Base-by-base conservation (phyloP, 2,113 vertebrate genomes). In the Collichthys lucidus region DNA sequence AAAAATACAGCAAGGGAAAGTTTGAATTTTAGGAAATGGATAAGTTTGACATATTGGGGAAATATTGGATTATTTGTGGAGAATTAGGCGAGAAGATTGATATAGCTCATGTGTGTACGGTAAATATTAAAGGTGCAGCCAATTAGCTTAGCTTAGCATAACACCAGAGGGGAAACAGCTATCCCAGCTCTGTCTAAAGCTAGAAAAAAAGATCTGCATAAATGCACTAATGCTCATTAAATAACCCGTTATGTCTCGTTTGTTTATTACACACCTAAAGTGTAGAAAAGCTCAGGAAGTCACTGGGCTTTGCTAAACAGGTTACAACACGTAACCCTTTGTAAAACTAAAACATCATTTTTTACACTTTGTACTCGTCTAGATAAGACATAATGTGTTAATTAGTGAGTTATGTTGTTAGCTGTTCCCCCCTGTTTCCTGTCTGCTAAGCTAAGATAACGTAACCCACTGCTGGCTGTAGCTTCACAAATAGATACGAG, bases 71-170 rank as follows among this genome's bases (percentile, higher is more conserved):
- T 61, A 53, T 15, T 12, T 50, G 20, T 50, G 0, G 0, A 57
- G 24, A 17, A 12, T 35, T 4, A 20, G 2, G 31, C 20, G 50
- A 46, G 6, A 66, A 46, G 12, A 29, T 40, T 69, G 20, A 31
- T 17, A 49, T 49, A 49, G 53, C 19, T 47, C 4, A 16, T 20
- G 31, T 60, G 3, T 24, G 15, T n/a, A 22, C 20, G 17, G 12
- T 55, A 16, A 31, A 49, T 22, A 29, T 55, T 16, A 56, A n/a
- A 71, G n/a, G 16, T 15, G 17, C 35, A 57, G 26, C n/a, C 15
- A 24, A 26, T 10, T 73, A 73, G 44, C 69, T 42, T 57, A 66
- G 42, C n/a, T 20, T 60, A 42, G 40, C 59, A 66, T 42, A 16
- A 73, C 20, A 65, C 44, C 1, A 14, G n/a, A 3, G 5, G 14